Percentiles rank a stretch among this genome's conserved stretches.
Evolutionary conservation across 2,888 invertebrate genomes (phyloP).

Genomic region (Troides helena): DNA sequence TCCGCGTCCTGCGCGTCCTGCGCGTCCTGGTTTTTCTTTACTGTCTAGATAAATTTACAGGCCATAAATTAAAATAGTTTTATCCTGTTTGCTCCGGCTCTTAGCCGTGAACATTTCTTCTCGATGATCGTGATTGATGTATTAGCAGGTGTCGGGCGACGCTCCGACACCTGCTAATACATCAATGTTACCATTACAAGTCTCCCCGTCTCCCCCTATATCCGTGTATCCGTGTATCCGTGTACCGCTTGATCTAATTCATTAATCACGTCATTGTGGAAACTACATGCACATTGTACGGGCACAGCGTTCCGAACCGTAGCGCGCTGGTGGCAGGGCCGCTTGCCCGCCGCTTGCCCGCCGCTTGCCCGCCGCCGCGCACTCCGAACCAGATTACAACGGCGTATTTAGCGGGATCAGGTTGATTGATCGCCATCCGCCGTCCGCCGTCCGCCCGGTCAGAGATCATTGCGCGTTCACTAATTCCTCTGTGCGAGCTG

Average conservation of each 20-base stretch:
- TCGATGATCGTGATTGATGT: too few species aligned
- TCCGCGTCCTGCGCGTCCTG: neutral
- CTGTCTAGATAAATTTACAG: neutral
- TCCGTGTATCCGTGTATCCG: neutral
- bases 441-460: constrained; percentile 44
- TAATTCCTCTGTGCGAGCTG: constrained; percentile 62
- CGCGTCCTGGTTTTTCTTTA: neutral
- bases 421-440: constrained; percentile 67
- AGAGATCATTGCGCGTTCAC: constrained; percentile 61
- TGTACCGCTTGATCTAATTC: constrained; percentile 58
- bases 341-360: constrained; percentile 30
- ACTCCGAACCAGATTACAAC: constrained; percentile 43
- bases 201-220: constrained; percentile 40
- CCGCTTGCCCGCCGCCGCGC: constrained; percentile 4
- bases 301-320: constrained; percentile 40
- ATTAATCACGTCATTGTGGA: constrained; percentile 67
- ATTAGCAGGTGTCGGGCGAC: neutral
- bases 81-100: too few species aligned
- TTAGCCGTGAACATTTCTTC: too few species aligned
- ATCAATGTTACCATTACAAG: constrained; percentile 67
- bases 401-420: constrained; percentile 63
- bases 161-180: constrained; percentile 47
- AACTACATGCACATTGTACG: constrained; percentile 43
- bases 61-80: too few species aligned
- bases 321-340: constrained; percentile 36